These are phyloP conservation scores for Sisyra nigra DNA, from an alignment of 2,888 invertebrate species.

Conservation along the genomic window DNA sequence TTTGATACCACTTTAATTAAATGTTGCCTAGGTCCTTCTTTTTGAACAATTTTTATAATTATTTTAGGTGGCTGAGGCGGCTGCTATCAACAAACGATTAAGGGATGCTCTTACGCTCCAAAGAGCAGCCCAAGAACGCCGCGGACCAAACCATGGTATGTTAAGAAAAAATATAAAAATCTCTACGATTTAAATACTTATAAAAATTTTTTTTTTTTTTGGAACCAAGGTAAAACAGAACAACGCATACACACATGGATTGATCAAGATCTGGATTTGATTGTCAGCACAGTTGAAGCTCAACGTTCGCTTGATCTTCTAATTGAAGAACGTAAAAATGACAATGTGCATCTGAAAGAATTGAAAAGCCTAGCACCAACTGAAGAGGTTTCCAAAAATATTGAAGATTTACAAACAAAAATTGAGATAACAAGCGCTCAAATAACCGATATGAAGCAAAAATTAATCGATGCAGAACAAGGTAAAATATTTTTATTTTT, in stretches of 20 bases:
- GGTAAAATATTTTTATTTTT: slow-evolving; percentile 29
- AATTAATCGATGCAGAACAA: slow-evolving; percentile 65
- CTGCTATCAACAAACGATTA: slow-evolving; percentile 66
- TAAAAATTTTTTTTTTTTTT: too few relatives aligned
- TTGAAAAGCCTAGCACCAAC: not conserved
- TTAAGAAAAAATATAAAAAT: too few relatives aligned
- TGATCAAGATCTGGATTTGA: slow-evolving; percentile 63
- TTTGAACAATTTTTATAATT: too few relatives aligned
- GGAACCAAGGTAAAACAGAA: slow-evolving; percentile 29
- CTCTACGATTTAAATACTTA: too few relatives aligned
- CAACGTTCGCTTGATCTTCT: slow-evolving; percentile 59
- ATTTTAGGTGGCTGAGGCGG: slow-evolving; percentile 58
- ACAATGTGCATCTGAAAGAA: not conserved
- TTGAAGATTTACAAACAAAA: slow-evolving; percentile 31
- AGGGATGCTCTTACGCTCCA: slow-evolving; percentile 54
- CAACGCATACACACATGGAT: slow-evolving; percentile 41
- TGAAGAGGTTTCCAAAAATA: not conserved
- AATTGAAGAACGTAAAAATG: slow-evolving; percentile 41
- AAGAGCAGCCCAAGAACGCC: slow-evolving; percentile 36
- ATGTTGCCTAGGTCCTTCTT: too few relatives aligned
- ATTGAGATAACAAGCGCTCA: slow-evolving; percentile 50
- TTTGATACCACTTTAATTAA: too few relatives aligned
- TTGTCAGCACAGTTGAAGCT: slow-evolving; percentile 60
- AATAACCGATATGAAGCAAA: slow-evolving; percentile 65
- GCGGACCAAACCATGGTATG: slow-evolving; percentile 24